Percentiles rank a stretch among this genome's conserved stretches.
Conservation (phyloP, 2,113 vertebrate genomes). For the Spea bombifrons region DNA sequence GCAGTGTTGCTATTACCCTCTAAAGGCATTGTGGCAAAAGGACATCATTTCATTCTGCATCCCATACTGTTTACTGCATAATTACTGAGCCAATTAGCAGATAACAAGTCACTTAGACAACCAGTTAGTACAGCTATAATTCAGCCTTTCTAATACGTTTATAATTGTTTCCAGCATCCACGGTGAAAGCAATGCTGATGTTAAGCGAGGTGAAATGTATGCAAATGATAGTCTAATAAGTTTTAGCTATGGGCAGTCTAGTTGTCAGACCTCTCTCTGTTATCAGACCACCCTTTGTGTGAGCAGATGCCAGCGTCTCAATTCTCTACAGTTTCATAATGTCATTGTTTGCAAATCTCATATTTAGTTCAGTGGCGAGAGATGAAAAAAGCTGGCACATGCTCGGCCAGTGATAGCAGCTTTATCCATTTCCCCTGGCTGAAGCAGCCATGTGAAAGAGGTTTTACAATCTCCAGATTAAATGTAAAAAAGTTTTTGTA, state of each 20-base stretch:
- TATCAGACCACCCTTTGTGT: constrained; percentile 47
- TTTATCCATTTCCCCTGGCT: constrained; percentile 29
- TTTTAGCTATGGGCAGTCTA: constrained; percentile 48
- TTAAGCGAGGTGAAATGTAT: constrained; percentile 38
- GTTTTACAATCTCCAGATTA: constrained; percentile 2
- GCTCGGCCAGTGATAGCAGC: constrained; percentile 41
- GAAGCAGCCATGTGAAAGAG: constrained; percentile 11
- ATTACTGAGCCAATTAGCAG: constrained; percentile 43
- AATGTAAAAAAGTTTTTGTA: background rate
- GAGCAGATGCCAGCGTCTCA: constrained; percentile 43
- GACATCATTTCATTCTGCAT: constrained; percentile 15
- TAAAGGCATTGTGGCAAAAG: constrained; percentile 23
- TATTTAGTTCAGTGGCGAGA: constrained; percentile 42
- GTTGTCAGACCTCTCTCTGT: constrained; percentile 31
- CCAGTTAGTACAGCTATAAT: constrained; percentile 47
- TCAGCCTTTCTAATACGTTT: constrained; percentile 47
- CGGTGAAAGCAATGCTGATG: constrained; percentile 28
- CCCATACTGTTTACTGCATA: constrained; percentile 40
- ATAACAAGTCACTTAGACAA: constrained; percentile 48
- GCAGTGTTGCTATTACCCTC: constrained; percentile 5
- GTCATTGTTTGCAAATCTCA: constrained; percentile 42
- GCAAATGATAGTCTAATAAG: constrained; percentile 44
- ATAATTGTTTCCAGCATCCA: constrained; percentile 45
- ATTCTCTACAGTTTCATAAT: constrained; percentile 48
- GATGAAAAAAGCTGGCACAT: constrained; percentile 36